These are phyloP conservation scores for Nyctalus aviator DNA, from an alignment of 2,797 vertebrate species.

Conservation along the genomic window DNA sequence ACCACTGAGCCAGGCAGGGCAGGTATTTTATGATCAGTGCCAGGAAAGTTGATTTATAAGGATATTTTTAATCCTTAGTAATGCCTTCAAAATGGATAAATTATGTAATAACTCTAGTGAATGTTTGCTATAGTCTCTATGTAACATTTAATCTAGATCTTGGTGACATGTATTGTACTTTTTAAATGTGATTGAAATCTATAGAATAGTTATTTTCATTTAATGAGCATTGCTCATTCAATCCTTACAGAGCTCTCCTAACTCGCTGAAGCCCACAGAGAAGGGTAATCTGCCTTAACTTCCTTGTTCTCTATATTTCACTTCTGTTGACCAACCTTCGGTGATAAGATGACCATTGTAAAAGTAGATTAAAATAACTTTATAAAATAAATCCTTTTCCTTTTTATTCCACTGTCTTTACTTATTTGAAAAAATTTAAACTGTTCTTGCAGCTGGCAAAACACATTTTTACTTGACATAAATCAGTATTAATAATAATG, in stretches of 20 bases:
- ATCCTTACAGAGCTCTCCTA: neutral
- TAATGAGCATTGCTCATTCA: neutral
- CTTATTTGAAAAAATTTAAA: neutral
- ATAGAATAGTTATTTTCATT: neutral
- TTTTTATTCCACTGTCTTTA: neutral
- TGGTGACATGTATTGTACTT: neutral
- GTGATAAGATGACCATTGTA: neutral
- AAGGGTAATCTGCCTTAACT: neutral
- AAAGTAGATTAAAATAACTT: neutral
- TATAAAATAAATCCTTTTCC: neutral
- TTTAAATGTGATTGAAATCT: neutral
- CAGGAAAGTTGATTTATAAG: neutral
- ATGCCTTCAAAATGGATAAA: neutral
- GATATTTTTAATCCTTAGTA: neutral
- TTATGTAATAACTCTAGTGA: neutral
- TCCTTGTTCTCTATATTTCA: neutral
- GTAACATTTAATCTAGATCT: neutral
- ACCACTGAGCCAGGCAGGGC: too few species aligned
- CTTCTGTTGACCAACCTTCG: neutral
- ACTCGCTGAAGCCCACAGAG: neutral
- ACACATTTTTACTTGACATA: conserved; percentile 45
- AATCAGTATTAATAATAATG: conserved; percentile 75
- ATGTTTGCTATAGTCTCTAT: neutral
- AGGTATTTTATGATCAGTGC: neutral
- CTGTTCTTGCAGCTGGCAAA: conserved; percentile 36